Conservation (phyloP, 2,888 invertebrate species). For the Calliscelio sp. region DNA sequence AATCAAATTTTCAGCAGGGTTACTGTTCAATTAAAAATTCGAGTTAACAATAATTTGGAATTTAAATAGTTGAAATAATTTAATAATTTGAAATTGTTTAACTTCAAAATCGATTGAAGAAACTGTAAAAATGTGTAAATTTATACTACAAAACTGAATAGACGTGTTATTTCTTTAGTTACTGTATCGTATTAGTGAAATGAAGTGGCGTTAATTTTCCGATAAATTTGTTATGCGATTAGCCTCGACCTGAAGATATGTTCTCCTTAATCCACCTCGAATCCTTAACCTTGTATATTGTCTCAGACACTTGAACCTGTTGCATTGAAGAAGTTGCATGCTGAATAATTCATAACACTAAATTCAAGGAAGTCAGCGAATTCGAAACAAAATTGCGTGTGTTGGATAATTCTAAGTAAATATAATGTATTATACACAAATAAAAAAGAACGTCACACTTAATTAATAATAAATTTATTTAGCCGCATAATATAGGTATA, state of each 20-base stretch:
- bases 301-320: conserved; percentile 80
- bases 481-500: not conserved
- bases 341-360: conserved; percentile 83
- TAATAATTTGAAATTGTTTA: too few relatives aligned
- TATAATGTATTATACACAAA: conserved; percentile 3
- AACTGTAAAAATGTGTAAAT: not conserved
- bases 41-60: too few relatives aligned
- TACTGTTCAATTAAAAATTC: too few relatives aligned
- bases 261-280: conserved; percentile 83
- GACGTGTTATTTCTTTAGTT: not conserved
- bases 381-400: conserved; percentile 66
- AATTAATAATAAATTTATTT: conserved; percentile 48
- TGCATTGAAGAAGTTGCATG: conserved; percentile 83
- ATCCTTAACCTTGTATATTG: conserved; percentile 81
- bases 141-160: not conserved
- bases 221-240: conserved; percentile 77
- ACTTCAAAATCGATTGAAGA: too few relatives aligned
- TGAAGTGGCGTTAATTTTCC: conserved; percentile 55
- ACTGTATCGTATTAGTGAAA: conserved; percentile 6
- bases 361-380: conserved; percentile 59
- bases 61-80: too few relatives aligned
- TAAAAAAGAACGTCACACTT: conserved; percentile 2
- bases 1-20: too few relatives aligned
- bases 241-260: conserved; percentile 78
- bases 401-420: conserved; percentile 46